Evolutionary conservation across 2,888 invertebrate species (phyloP).

Genomic region (Drosophila paracracens): DNA sequence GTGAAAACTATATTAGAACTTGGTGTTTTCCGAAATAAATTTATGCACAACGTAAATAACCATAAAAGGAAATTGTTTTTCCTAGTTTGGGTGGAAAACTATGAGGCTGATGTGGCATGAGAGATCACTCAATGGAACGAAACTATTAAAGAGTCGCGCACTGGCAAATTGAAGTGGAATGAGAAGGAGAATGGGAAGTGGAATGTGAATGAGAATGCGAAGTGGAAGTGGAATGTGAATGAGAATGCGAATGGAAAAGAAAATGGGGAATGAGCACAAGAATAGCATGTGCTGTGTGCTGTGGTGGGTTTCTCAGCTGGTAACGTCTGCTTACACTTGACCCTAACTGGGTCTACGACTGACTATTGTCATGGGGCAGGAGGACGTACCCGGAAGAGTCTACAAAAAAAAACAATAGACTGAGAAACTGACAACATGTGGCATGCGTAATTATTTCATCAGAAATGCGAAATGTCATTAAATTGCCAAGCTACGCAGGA

Average conservation of each 20-base stretch:
- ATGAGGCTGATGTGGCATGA: conserved; percentile 29
- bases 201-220: conserved; percentile 31
- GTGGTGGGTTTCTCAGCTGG: conserved; percentile 1
- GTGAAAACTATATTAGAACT: conserved; percentile 43
- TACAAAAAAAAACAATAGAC: conserved; percentile 18
- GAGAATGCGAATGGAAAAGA: conserved; percentile 30
- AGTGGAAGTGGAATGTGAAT: conserved; percentile 25
- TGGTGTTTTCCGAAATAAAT: conserved; percentile 29
- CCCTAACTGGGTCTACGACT: conserved; percentile 51
- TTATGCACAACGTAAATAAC: conserved; percentile 36
- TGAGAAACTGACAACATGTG: conserved; percentile 20
- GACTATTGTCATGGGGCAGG: neutral
- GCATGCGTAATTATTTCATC: conserved; percentile 21
- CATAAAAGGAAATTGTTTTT: conserved; percentile 73
- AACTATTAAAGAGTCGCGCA: conserved; percentile 42
- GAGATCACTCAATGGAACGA: conserved; percentile 74
- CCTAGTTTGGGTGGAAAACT: conserved; percentile 34
- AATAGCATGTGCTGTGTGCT: conserved; percentile 33
- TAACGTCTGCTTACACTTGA: conserved; percentile 45
- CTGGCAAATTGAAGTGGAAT: conserved; percentile 47
- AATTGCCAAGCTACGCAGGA: neutral
- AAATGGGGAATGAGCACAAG: conserved; percentile 19
- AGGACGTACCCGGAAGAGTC: neutral
- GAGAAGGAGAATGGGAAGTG: conserved; percentile 35
- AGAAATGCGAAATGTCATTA: neutral